Percentiles rank a stretch among this genome's conserved stretches.
Conservation (phyloP, 2,113 vertebrate genomes). For the Proteles cristata region DNA sequence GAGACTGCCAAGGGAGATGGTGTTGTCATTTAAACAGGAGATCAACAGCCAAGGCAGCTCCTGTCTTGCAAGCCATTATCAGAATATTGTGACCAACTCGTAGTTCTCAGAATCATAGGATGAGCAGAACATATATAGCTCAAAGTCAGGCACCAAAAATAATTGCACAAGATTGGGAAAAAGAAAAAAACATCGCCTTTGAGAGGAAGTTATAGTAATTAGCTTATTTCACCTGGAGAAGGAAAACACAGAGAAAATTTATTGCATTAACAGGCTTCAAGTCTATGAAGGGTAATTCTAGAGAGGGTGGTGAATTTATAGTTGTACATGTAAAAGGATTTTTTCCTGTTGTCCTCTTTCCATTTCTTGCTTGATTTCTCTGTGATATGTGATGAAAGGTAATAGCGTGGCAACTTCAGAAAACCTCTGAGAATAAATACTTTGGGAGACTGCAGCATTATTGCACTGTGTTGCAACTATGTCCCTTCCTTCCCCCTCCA, state of each 20-base stretch:
- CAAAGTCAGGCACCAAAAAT: slow-evolving; percentile 53
- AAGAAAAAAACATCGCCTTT: slow-evolving; percentile 21
- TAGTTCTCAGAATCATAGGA: slow-evolving; percentile 50
- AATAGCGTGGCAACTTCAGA: slow-evolving; percentile 76
- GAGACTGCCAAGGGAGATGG: slow-evolving; percentile 10
- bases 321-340: slow-evolving; percentile 39
- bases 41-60: slow-evolving; percentile 16
- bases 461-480: slow-evolving; percentile 79
- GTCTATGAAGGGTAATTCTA: slow-evolving; percentile 43
- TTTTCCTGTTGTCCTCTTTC: slow-evolving; percentile 79
- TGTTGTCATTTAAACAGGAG: slow-evolving; percentile 21
- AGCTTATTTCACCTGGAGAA: slow-evolving; percentile 59
- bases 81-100: slow-evolving; percentile 58
- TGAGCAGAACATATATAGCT: slow-evolving; percentile 1
- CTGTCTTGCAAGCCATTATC: slow-evolving; percentile 37
- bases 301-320: slow-evolving; percentile 46
- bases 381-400: slow-evolving; percentile 78
- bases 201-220: slow-evolving; percentile 63
- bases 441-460: slow-evolving; percentile 78
- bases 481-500: slow-evolving; percentile 61
- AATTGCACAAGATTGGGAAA: background rate
- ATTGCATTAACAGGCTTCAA: background rate
- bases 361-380: slow-evolving; percentile 72
- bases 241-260: slow-evolving; percentile 40
- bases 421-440: slow-evolving; percentile 76